These are phyloP conservation scores for Chaetura pelagica DNA, from an alignment of 2,113 vertebrate genomes.

Conservation along the genomic window DNA sequence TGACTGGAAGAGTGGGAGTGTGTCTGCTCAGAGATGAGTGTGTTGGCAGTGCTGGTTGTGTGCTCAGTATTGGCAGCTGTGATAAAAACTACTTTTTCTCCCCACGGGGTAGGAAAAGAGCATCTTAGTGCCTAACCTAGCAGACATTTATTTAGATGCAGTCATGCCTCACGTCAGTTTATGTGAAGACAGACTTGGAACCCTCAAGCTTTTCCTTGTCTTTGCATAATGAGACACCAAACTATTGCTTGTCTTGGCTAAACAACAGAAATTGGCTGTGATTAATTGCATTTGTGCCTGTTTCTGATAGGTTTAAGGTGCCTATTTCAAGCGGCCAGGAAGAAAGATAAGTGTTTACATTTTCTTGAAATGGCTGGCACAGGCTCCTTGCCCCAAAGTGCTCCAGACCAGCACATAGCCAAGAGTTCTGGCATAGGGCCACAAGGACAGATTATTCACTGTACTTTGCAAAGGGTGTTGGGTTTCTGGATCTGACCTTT, in stretches of 20 bases:
- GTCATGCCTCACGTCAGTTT: background rate
- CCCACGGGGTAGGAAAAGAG: background rate
- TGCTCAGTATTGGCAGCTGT: background rate
- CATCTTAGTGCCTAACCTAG: background rate
- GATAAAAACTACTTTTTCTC: background rate
- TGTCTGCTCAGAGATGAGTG: background rate
- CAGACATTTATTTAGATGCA: background rate
- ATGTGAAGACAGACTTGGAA: background rate
- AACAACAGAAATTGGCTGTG: background rate
- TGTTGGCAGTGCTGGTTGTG: background rate
- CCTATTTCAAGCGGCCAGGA: slow-evolving; percentile 3
- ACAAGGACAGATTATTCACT: slow-evolving; percentile 48
- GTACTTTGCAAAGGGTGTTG: slow-evolving; percentile 45
- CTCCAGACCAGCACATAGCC: background rate
- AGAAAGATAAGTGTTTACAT: slow-evolving; percentile 49
- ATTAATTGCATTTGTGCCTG: slow-evolving; percentile 10
- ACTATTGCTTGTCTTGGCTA: slow-evolving; percentile 10
- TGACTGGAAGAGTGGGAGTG: background rate
- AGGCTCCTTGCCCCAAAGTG: background rate
- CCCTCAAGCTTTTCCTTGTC: background rate
- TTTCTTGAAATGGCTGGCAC: background rate
- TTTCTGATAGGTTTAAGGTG: slow-evolving; percentile 5
- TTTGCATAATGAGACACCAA: background rate
- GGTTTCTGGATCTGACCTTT: slow-evolving; percentile 66
- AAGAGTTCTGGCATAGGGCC: slow-evolving; percentile 20